Percentiles rank a stretch among this genome's conserved stretches.
phyloP scores from a whole-genome alignment of 2,797 vertebrate species.

The Tragopan temminckii region DNA sequence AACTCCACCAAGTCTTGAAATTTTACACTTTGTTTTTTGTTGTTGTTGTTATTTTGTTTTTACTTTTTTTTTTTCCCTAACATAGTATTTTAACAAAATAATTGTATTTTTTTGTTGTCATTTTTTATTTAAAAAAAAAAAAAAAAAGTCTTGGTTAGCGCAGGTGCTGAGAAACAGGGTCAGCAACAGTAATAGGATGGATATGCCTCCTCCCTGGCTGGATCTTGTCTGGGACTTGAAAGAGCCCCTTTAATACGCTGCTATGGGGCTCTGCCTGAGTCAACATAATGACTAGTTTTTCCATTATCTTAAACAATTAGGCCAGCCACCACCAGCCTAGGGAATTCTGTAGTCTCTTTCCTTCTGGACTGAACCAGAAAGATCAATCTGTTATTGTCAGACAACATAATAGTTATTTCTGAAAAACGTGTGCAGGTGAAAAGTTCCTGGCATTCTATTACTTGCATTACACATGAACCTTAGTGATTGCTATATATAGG shows the following conservation, averaged over 20 bases:
- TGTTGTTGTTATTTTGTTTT: too few relatives aligned
- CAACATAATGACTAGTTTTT: neutral
- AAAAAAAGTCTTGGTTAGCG: neutral
- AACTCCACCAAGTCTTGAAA: fast-evolving
- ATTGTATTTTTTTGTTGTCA: neutral
- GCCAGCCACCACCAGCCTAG: neutral
- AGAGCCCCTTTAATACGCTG: neutral
- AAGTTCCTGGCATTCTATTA: neutral
- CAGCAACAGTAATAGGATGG: neutral
- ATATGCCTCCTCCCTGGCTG: neutral
- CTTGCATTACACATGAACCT: neutral
- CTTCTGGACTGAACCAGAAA: neutral
- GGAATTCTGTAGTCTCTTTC: neutral
- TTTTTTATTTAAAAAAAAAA: neutral
- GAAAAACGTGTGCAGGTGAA: neutral
- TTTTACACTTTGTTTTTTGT: neutral
- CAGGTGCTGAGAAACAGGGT: fast-evolving
- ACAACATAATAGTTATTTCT: neutral
- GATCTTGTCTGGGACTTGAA: neutral
- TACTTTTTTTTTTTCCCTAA: neutral
- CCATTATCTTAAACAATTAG: neutral
- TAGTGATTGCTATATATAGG: neutral
- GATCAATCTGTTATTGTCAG: neutral
- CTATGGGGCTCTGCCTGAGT: neutral
- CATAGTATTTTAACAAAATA: neutral